Conservation (phyloP, 1,140 invertebrate genomes). For the Drosophila bipectinata region DNA sequence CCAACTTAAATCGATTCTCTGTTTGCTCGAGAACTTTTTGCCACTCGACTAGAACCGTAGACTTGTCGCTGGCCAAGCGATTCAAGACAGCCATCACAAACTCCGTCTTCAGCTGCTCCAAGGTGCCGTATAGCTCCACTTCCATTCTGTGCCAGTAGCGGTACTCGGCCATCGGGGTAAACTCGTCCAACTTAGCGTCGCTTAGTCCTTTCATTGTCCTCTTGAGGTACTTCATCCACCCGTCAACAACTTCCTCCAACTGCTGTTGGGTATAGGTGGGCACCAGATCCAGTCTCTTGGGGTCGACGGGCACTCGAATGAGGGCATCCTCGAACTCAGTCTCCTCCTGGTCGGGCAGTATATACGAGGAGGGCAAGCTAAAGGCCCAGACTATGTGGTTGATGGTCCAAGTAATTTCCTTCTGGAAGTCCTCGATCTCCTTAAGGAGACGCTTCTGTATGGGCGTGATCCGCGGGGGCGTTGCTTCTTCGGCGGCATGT, state of each 20-base stretch:
- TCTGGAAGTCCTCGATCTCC: slow-evolving; percentile 69
- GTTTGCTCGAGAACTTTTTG: slow-evolving; percentile 86
- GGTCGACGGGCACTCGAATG: slow-evolving; percentile 84
- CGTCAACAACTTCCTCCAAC: slow-evolving; percentile 87
- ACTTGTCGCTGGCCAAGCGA: slow-evolving; percentile 44
- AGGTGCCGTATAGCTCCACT: slow-evolving; percentile 89
- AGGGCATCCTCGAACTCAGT: slow-evolving; percentile 85
- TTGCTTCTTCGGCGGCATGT: slow-evolving; percentile 60
- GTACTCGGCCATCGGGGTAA: slow-evolving; percentile 92
- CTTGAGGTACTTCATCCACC: slow-evolving; percentile 88
- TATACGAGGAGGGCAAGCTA: slow-evolving; percentile 86
- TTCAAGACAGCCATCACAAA: slow-evolving; percentile 87
- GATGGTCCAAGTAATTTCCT: slow-evolving; percentile 85
- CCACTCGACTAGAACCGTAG: slow-evolving; percentile 81
- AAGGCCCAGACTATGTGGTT: slow-evolving; percentile 89
- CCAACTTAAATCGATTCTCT: slow-evolving; percentile 89
- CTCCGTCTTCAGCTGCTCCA: slow-evolving; percentile 91
- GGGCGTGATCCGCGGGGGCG: slow-evolving; percentile 57
- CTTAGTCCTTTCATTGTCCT: slow-evolving; percentile 85
- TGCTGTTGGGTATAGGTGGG: slow-evolving; percentile 85
- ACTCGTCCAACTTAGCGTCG: slow-evolving; percentile 85
- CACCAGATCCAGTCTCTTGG: slow-evolving; percentile 83
- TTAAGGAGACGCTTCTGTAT: slow-evolving; percentile 64
- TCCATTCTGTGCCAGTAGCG: slow-evolving; percentile 93
- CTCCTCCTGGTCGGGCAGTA: slow-evolving; percentile 79